These are phyloP conservation scores for Capricornis sumatraensis DNA, from an alignment of 2,113 vertebrate species.

Conservation along the genomic window DNA sequence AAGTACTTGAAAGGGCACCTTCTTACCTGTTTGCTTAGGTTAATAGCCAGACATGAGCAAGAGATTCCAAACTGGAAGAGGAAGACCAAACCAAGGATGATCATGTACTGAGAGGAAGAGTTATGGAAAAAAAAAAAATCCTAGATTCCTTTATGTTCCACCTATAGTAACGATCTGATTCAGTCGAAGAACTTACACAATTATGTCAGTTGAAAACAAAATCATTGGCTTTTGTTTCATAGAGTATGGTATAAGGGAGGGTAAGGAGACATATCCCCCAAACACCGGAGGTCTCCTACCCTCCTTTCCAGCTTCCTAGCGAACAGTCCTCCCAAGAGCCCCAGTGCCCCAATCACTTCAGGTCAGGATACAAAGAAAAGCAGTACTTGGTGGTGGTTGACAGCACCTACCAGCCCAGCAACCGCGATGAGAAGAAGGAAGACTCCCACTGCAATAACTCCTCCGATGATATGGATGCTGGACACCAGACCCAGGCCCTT, in stretches of 20 bases:
- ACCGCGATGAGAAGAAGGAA: slow-evolving; percentile 93
- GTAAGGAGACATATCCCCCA: not conserved
- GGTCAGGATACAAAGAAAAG: slow-evolving; percentile 95
- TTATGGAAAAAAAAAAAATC: slow-evolving; percentile 73
- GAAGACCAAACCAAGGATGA: slow-evolving; percentile 93
- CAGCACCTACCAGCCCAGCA: slow-evolving; percentile 89
- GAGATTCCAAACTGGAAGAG: slow-evolving; percentile 93
- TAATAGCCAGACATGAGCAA: slow-evolving; percentile 92
- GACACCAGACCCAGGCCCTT: slow-evolving; percentile 91
- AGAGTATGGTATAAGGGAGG: not conserved
- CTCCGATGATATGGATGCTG: slow-evolving; percentile 93
- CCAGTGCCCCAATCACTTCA: not conserved
- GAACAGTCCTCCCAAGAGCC: not conserved
- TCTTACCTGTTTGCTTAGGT: slow-evolving; percentile 86
- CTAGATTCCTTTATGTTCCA: not conserved
- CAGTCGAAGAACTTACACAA: not conserved
- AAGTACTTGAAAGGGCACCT: not conserved
- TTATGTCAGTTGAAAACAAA: not conserved
- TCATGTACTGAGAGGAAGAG: slow-evolving; percentile 88
- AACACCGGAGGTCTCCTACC: not conserved
- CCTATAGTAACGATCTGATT: not conserved
- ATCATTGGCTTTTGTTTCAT: not conserved
- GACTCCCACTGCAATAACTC: slow-evolving; percentile 91
- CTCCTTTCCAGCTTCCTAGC: not conserved
- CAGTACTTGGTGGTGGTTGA: slow-evolving; percentile 95